These are phyloP conservation scores for Megaceryle maxima DNA, from an alignment of 2,113 vertebrate species.

Conservation along the genomic window DNA sequence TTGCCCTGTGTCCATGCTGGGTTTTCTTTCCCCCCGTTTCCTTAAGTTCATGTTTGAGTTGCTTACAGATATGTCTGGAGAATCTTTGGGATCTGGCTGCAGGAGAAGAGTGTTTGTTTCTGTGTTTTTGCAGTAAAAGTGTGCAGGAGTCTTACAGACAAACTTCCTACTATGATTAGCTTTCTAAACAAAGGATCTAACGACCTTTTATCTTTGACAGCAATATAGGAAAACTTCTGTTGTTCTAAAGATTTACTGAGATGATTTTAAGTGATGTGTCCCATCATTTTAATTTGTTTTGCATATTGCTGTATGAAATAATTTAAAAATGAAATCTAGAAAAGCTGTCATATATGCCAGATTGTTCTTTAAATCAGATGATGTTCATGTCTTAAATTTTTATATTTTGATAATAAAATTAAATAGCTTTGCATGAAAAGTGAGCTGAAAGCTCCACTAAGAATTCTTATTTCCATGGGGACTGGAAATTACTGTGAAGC, in stretches of 20 bases:
- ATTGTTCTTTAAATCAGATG: conserved; percentile 36
- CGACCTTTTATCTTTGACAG: not conserved
- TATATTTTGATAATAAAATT: conserved; percentile 38
- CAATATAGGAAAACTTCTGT: not conserved
- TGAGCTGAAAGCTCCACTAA: not conserved
- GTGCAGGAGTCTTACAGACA: not conserved
- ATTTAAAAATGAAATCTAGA: not conserved
- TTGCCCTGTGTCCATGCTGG: accelerated
- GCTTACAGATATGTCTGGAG: accelerated
- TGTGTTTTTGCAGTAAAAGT: not conserved
- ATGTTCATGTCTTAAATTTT: conserved; percentile 20
- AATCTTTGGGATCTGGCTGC: not conserved
- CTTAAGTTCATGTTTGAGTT: not conserved
- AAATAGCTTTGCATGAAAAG: conserved; percentile 18
- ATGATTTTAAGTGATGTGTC: not conserved
- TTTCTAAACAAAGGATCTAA: not conserved
- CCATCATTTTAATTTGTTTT: not conserved
- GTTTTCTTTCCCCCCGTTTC: not conserved
- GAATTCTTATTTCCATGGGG: not conserved
- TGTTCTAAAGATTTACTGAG: not conserved
- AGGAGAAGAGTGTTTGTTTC: not conserved
- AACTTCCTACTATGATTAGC: not conserved
- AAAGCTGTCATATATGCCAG: not conserved
- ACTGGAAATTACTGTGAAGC: not conserved
- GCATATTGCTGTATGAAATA: not conserved